Conservation (phyloP, 2,888 invertebrate genomes). For the Zygaena filipendulae region DNA sequence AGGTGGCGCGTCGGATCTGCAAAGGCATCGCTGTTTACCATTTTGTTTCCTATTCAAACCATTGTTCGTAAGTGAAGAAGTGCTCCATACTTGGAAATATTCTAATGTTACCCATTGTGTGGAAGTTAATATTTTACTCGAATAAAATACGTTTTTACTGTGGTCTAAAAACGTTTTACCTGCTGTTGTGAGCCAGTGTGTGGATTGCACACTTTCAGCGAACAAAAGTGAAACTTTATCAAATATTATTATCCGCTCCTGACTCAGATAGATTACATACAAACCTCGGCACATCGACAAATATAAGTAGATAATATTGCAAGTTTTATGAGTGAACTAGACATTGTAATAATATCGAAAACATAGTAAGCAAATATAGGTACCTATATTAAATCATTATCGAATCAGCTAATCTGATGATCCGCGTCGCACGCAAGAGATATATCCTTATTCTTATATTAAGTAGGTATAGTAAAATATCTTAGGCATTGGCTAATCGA, state of each 20-base stretch:
- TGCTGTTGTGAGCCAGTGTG: slow-evolving; percentile 44
- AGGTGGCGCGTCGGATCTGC: slow-evolving; percentile 33
- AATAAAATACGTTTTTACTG: slow-evolving; percentile 54
- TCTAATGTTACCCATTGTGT: slow-evolving; percentile 58
- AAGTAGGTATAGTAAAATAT: too few species aligned
- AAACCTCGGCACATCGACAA: too few species aligned
- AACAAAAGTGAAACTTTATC: too few species aligned
- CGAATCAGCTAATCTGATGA: too few species aligned
- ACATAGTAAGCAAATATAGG: too few species aligned
- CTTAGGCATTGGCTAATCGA: too few species aligned
- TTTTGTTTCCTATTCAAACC: slow-evolving; percentile 59
- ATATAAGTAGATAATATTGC: too few species aligned
- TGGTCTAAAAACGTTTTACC: slow-evolving; percentile 45
- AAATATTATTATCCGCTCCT: too few species aligned
- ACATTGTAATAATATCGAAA: slow-evolving; percentile 49
- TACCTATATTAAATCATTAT: too few species aligned
- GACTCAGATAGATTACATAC: too few species aligned
- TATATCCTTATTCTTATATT: too few species aligned
- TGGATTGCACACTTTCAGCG: slow-evolving; percentile 50
- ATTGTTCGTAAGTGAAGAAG: slow-evolving; percentile 67
- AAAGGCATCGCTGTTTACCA: slow-evolving; percentile 59
- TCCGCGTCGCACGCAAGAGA: too few species aligned
- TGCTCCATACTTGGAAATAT: slow-evolving; percentile 59
- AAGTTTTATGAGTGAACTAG: slow-evolving; percentile 41
- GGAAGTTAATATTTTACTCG: slow-evolving; percentile 64